A percentile compares a stretch with the other conserved stretches of the same genome.
Conservation (phyloP, 2,113 vertebrate genomes). For the Prietella phreatophila region DNA sequence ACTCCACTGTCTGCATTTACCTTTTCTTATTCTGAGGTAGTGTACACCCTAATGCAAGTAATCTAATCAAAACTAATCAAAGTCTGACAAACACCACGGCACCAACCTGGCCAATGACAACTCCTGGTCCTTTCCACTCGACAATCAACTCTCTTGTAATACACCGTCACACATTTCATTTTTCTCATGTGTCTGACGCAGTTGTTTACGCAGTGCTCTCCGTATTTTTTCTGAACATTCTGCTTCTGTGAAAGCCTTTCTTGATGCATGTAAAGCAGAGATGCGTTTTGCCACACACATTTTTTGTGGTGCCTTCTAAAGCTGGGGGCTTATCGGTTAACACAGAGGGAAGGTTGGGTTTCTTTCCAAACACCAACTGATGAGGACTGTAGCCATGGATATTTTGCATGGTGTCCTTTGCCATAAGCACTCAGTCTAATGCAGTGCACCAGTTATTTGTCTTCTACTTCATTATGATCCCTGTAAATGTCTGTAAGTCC, state of each 20-base stretch:
- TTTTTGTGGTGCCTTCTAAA: constrained; percentile 33
- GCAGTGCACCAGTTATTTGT: constrained; percentile 33
- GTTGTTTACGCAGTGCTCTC: constrained; percentile 21
- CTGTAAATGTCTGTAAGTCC: constrained; percentile 22
- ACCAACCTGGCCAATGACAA: constrained; percentile 52
- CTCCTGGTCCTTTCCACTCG: constrained; percentile 47
- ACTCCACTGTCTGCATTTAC: not conserved
- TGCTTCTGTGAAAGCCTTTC: constrained; percentile 47
- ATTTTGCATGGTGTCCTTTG: not conserved
- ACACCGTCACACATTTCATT: constrained; percentile 43
- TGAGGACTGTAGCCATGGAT: constrained; percentile 35
- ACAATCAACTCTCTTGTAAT: constrained; percentile 38
- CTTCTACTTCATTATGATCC: not conserved
- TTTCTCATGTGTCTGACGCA: constrained; percentile 35
- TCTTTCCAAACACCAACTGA: constrained; percentile 54
- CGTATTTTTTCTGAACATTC: constrained; percentile 44
- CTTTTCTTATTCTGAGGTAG: constrained; percentile 17
- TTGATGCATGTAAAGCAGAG: constrained; percentile 35
- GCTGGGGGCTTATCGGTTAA: constrained; percentile 17
- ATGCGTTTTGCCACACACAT: constrained; percentile 12
- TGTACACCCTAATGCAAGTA: constrained; percentile 18
- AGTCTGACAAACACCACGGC: constrained; percentile 46
- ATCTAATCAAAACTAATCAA: no score
- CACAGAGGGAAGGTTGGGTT: constrained; percentile 4
- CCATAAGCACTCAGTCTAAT: not conserved